phyloP scores from a whole-genome alignment of 53 echinoderm and acorn worm species.

The Zoroaster sp. region DNA sequence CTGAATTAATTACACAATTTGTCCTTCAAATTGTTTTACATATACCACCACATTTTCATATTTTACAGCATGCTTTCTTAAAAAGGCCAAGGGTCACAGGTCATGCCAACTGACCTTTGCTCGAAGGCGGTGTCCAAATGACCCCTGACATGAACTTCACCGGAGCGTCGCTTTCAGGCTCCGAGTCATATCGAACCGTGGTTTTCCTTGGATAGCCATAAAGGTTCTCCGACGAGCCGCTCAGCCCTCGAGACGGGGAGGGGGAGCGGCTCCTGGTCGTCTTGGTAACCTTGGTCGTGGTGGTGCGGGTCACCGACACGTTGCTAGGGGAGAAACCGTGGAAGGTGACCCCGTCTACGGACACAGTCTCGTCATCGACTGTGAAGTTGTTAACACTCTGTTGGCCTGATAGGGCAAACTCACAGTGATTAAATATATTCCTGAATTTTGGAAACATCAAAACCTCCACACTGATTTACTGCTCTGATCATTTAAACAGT shows the following conservation, averaged over 20 bases:
- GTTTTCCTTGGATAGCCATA: not conserved
- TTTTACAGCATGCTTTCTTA: not conserved
- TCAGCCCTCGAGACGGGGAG: slow-evolving; percentile 69
- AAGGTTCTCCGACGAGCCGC: slow-evolving; percentile 28
- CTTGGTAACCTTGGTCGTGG: slow-evolving; percentile 82
- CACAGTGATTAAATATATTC: not conserved
- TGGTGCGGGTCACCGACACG: slow-evolving; percentile 79
- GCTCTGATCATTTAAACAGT: not conserved
- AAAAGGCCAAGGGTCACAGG: slow-evolving; percentile 1
- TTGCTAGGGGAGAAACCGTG: slow-evolving; percentile 84
- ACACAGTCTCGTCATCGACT: slow-evolving; percentile 65
- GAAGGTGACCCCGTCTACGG: slow-evolving; percentile 84
- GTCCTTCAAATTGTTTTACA: no score
- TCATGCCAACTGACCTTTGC: slow-evolving; percentile 70
- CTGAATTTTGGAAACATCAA: not conserved
- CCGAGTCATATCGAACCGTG: slow-evolving; percentile 47
- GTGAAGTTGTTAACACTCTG: slow-evolving; percentile 45
- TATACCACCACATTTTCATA: no score
- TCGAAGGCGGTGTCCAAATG: slow-evolving; percentile 28
- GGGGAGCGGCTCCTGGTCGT: slow-evolving; percentile 85
- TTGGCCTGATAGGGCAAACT: slow-evolving; percentile 26
- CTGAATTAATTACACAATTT: no score
- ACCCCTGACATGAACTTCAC: slow-evolving; percentile 59
- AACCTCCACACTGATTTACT: not conserved
- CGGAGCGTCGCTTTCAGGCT: slow-evolving; percentile 53